Base-by-base conservation (phyloP, 2,888 invertebrate species). In the Drosophila putrida region DNA sequence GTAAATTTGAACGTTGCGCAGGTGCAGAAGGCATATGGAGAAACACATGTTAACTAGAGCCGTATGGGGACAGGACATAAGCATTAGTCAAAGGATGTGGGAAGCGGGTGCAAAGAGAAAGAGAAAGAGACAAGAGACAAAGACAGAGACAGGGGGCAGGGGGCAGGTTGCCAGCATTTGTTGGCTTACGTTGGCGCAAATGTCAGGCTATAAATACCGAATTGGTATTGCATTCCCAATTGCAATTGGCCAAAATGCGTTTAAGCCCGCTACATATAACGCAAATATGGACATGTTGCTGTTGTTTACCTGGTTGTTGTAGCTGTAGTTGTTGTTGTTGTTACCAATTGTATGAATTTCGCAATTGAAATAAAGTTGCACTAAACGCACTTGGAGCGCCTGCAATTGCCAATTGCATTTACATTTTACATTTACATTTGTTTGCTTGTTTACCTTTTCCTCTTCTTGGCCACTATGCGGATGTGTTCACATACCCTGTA, bases 141-240 rank as follows among this genome's bases (percentile, higher is more conserved):
- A n/a, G 20, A 0, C 27, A 28, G 44, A 5, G 31, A 4, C 36
- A 4, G 36, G 4, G 11, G 10, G 27, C 38, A 58, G 31, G 47
- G 33, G 39, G 43, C 47, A 54, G 59, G 49, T 43, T 49, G 44
- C 43, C 46, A 36, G 41, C 58, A 72, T 75, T 72, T 70, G 69
- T 57, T 49, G 35, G 44, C 64, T 67, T 69, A 78, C 63, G 73
- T 81, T 82, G 86, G 80, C 78, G 80, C 81, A 88, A 86, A 86
- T 86, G 85, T 86, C 85, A 88, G 71, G 85, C 86, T 86, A 86
- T 86, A 86, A 86, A 86, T 88, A 88, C 85, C 81, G 80, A 83
- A 80, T 84, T 81, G 83, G 87, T 74, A 75, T 80, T 70, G 82
- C 75, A 68, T 71, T 80, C 60, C 67, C 70, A 79, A 74, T 78